Evolutionary conservation across 2,797 vertebrate genomes (phyloP).

Genomic region (Naso thynnoides): DNA sequence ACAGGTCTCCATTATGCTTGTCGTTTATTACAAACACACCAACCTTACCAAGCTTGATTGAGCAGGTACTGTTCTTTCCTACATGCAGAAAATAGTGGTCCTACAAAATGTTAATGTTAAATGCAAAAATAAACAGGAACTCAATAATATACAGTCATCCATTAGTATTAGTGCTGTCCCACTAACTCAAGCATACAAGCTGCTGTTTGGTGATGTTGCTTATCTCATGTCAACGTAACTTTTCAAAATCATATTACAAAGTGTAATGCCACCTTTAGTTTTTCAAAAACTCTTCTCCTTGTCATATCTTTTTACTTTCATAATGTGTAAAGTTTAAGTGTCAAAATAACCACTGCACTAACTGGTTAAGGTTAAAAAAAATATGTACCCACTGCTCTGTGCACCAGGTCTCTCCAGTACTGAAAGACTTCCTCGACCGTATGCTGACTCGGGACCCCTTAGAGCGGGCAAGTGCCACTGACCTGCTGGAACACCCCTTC

Average conservation of each 20-base stretch:
- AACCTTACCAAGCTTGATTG: too few species aligned
- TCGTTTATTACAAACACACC: too few species aligned
- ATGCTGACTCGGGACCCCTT: slow-evolving; percentile 94
- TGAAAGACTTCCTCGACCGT: slow-evolving; percentile 96
- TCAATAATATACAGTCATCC: too few species aligned
- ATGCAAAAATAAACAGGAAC: too few species aligned
- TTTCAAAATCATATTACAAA: neutral
- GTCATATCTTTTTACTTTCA: neutral
- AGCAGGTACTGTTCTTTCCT: too few species aligned
- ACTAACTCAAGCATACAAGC: too few species aligned
- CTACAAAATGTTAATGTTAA: too few species aligned
- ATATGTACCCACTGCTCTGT: slow-evolving; percentile 1
- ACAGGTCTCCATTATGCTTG: too few species aligned
- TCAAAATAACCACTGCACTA: neutral
- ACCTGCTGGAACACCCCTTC: slow-evolving; percentile 97
- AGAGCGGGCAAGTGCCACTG: slow-evolving; percentile 94
- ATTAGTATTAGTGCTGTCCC: too few species aligned
- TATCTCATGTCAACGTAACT: too few species aligned
- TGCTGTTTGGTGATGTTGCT: too few species aligned
- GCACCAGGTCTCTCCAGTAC: slow-evolving; percentile 91
- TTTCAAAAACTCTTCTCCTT: neutral
- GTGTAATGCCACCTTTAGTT: neutral
- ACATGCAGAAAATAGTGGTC: too few species aligned
- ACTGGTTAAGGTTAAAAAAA: slow-evolving; percentile 8
- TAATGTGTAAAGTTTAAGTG: neutral